Conservation (phyloP, 30 jellyfish, hydroid and myxozoan species). For the Rhopilema esculentum region DNA sequence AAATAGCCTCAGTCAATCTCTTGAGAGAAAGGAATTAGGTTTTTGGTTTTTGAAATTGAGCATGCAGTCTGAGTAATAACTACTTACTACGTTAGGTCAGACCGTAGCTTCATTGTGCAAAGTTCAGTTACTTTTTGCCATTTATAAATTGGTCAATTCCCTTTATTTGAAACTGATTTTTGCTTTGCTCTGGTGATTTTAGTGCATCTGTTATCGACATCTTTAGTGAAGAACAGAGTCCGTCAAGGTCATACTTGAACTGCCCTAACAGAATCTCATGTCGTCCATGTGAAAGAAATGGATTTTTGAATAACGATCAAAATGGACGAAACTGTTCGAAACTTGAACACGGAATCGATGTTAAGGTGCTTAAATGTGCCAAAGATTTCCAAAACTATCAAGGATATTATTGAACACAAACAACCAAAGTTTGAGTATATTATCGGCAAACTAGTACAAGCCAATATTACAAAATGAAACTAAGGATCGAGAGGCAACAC, state of each 20-base stretch:
- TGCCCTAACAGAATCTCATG: neutral
- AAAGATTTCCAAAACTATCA: conserved; percentile 16
- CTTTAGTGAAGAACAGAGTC: conserved; percentile 20
- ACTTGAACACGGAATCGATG: neutral
- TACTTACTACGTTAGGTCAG: no score
- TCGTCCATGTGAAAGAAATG: neutral
- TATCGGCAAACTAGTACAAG: conserved; percentile 27
- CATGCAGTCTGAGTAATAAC: no score
- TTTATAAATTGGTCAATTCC: neutral
- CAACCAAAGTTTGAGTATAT: conserved; percentile 49
- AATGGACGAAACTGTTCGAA: conserved; percentile 5
- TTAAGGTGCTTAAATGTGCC: conserved; percentile 11
- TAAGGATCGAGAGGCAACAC: conserved; percentile 24
- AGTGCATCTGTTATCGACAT: conserved; percentile 46
- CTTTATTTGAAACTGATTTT: neutral
- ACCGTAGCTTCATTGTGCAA: no score
- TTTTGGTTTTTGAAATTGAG: no score
- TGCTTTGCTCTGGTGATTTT: neutral
- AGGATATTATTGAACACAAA: conserved; percentile 14
- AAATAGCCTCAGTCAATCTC: no score
- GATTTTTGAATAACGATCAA: neutral
- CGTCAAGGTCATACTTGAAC: conserved; percentile 18
- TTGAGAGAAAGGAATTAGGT: no score
- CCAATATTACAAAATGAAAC: conserved; percentile 6
- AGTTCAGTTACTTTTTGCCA: neutral